Base-by-base conservation (phyloP, 2,113 vertebrate genomes). In the Aldabrachelys gigantea region DNA sequence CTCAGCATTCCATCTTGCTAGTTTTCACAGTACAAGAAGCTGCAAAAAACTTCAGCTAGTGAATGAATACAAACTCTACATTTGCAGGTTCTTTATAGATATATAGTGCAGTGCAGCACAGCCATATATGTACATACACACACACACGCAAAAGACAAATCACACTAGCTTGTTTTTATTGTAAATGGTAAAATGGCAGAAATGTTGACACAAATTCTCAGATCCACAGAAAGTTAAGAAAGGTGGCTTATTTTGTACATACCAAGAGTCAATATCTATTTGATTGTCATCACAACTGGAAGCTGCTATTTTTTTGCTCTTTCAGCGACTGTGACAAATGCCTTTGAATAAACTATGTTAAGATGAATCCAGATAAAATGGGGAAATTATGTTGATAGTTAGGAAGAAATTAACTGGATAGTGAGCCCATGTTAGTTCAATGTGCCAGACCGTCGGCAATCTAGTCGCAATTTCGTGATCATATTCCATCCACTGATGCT, bases 41-140 rank as follows among this genome's bases (percentile, higher is more conserved):
- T 96, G 85, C 89, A 92, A 96, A 94, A 85, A 89, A 82, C 93
- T 84, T 76, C 29, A 57, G 78, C 88, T 87, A 94, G 82, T 44
- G 25, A 85, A 65, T 27, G 52, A 93, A 57, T 35, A 95, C 62
- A 79, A 88, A 94, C 38, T 82, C 47, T 24, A 82, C 4, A 27
- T 81, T 92, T 97, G 90, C 31, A 85, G 88, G 84, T 54, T 91
- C 79, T 81, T 85, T 56, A 86, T 31, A 89, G 59, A 92, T 1
- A 69, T 38, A 85, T 5, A 35, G 35, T 90, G 11, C 21, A 87
- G 52, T 3, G 84, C 44, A 88, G 47, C 12, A 89, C 53, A 54
- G 53, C 53, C 21, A 54, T 54, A 54, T 54, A 54, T 21, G 53
- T 54, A 54, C 21, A 22, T 22, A 54, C 52, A 53, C 8, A 54